Percentiles rank a stretch among this genome's conserved stretches.
Evolutionary conservation across 2,113 vertebrate species (phyloP).

Genomic region (Anser brachyrhynchus): DNA sequence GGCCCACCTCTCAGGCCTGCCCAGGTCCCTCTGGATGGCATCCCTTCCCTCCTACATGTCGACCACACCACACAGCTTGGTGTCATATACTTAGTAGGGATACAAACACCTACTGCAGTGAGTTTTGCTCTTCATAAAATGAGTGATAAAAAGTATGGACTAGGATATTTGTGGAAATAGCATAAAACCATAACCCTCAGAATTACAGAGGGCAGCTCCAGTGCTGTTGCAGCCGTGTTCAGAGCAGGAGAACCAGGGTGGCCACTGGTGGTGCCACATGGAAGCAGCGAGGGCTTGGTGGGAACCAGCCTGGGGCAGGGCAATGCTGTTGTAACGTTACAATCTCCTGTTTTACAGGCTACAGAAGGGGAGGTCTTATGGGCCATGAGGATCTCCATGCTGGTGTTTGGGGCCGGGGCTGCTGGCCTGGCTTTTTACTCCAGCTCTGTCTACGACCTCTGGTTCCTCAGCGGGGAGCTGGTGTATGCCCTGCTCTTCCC

Average conservation of each 20-base stretch:
- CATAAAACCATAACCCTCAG: not conserved
- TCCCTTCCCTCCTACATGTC: not conserved
- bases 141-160: not conserved
- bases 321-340: not conserved
- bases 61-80: not conserved
- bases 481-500: slow-evolving; percentile 84
- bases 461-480: slow-evolving; percentile 85
- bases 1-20: too few relatives aligned
- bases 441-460: slow-evolving; percentile 81
- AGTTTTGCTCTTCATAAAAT: not conserved
- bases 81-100: not conserved
- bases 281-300: not conserved
- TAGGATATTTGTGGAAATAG: not conserved
- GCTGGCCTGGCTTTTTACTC: slow-evolving; percentile 78
- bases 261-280: not conserved
- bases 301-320: not conserved
- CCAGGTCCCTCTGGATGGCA: not conserved
- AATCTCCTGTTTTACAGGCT: slow-evolving; percentile 71
- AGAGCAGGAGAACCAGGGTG: not conserved
- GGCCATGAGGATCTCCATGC: slow-evolving; percentile 80
- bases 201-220: not conserved
- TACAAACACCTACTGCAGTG: not conserved
- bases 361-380: slow-evolving; percentile 82
- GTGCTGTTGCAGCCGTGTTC: not conserved
- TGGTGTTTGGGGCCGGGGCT: slow-evolving; percentile 76